Evolutionary conservation across 2,888 invertebrate genomes (phyloP).

Genomic region (Nemotelus pantherinus): DNA sequence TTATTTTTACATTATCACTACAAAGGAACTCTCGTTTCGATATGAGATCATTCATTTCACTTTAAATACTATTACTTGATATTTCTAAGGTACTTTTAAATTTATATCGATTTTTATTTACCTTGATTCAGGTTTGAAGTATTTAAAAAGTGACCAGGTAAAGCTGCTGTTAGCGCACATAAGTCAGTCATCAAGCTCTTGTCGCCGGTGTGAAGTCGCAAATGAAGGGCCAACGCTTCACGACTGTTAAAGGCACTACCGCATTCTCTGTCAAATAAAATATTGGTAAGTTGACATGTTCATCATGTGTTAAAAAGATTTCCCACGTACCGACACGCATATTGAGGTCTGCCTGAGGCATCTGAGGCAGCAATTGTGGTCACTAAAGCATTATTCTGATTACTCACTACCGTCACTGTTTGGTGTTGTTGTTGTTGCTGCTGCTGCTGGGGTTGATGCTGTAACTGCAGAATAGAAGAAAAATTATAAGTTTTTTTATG

Average conservation of each 20-base stretch:
- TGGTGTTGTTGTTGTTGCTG: constrained; percentile 60
- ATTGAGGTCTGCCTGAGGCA: constrained; percentile 63
- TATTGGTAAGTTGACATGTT: neutral
- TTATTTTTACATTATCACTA: neutral
- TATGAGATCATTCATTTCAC: neutral
- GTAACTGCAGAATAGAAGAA: constrained; percentile 8
- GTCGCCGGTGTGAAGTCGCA: constrained; percentile 82
- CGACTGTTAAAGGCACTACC: constrained; percentile 73
- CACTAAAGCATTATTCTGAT: constrained; percentile 62
- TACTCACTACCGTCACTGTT: constrained; percentile 64
- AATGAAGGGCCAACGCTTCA: constrained; percentile 81
- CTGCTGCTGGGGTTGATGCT: constrained; percentile 49
- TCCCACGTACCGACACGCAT: constrained; percentile 62
- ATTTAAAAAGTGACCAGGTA: constrained; percentile 73
- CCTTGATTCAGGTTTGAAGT: constrained; percentile 63
- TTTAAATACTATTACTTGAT: neutral
- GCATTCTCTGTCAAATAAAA: constrained; percentile 66
- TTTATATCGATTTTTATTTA: constrained; percentile 40
- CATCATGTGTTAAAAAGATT: neutral
- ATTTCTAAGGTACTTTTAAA: neutral
- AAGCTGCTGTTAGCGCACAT: constrained; percentile 81
- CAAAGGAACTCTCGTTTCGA: neutral
- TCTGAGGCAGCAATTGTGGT: constrained; percentile 63
- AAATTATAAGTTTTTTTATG: no score
- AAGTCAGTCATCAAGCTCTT: constrained; percentile 82